Evolutionary conservation across 1,140 invertebrate genomes (phyloP), one percentile per base, ranked within the genome.

Genomic region (Apis laboriosa): DNA sequence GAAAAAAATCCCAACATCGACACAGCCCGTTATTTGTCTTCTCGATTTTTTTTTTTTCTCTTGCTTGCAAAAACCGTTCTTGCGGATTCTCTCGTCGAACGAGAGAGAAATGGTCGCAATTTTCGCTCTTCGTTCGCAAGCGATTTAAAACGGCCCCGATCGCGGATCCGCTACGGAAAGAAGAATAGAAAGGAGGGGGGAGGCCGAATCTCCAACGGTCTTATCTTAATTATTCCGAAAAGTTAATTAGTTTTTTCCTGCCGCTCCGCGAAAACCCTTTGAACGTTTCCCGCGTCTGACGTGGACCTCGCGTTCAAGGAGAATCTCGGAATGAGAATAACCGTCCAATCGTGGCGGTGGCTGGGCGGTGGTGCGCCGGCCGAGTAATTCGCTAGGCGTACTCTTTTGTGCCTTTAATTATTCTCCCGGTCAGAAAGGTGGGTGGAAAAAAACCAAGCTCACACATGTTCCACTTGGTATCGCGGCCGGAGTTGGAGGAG

Each of bases 171-270:
- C 28, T 28, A 2, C 28, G 34, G 73, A 67, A 75, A 89, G 78
- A 51, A 67, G 53, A 70, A n/a, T 55, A 53, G 74, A 24, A 28
- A 43, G 17, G 53, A 56, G 15, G 61, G 60, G 51, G 49, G 71
- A 85, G 84, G 88, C 84, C 86, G 84, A 90, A 91, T 91, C 87
- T 92, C 80, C 75, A 61, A 80, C 74, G 78, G 91, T 89, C 90
- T 92, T 92, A 92, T 92, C 91, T 92, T 92, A 92, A 92, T 92
- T 92, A 92, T 92, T 91, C 90, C 86, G 90, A 90, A 92, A 92
- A 92, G 90, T 92, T 92, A 92, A 92, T 92, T 92, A 91, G 90
- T 92, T 92, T 92, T 92, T 92, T 92, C 90, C 87, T 88, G 87
- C 80, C 82, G 79, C 70, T 49, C 19, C 83, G 80, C 63, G 60